Conservation (phyloP, 2,888 invertebrate genomes). For the Hypomecis atomaria region DNA sequence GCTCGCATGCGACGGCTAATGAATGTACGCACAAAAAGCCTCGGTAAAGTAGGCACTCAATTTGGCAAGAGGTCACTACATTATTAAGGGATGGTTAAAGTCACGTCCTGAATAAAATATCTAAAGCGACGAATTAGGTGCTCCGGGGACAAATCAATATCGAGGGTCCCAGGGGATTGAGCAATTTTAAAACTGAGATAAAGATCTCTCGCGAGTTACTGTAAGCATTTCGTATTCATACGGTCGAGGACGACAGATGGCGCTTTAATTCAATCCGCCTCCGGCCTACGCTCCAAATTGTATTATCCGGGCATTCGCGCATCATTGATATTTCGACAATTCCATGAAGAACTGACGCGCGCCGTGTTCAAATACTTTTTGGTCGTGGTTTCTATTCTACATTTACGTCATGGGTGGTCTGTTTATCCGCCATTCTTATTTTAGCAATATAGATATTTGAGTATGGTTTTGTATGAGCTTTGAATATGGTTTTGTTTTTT, state of each 20-base stretch:
- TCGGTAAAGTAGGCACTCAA: slow-evolving; percentile 40
- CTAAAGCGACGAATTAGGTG: slow-evolving; percentile 74
- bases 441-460: slow-evolving; percentile 3
- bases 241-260: slow-evolving; percentile 81
- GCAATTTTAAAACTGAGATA: slow-evolving; percentile 84
- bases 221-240: slow-evolving; percentile 82
- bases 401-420: slow-evolving; percentile 45
- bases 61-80: slow-evolving; percentile 43
- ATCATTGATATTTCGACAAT: slow-evolving; percentile 84
- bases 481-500: not conserved
- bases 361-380: slow-evolving; percentile 47
- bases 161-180: slow-evolving; percentile 74
- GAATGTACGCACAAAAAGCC: slow-evolving; percentile 38
- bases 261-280: slow-evolving; percentile 82
- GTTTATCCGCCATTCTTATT: slow-evolving; percentile 34
- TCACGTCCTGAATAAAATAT: slow-evolving; percentile 73
- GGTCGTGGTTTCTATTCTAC: slow-evolving; percentile 39
- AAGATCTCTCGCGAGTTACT: slow-evolving; percentile 76
- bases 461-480: slow-evolving; percentile 7
- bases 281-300: slow-evolving; percentile 81
- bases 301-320: slow-evolving; percentile 82
- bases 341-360: slow-evolving; percentile 60
- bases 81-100: slow-evolving; percentile 61
- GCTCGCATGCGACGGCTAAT: slow-evolving; percentile 43
- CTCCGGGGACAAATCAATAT: slow-evolving; percentile 79